These are phyloP conservation scores for Apis cerana DNA, from an alignment of 1,140 invertebrate genomes.

Conservation along the genomic window DNA sequence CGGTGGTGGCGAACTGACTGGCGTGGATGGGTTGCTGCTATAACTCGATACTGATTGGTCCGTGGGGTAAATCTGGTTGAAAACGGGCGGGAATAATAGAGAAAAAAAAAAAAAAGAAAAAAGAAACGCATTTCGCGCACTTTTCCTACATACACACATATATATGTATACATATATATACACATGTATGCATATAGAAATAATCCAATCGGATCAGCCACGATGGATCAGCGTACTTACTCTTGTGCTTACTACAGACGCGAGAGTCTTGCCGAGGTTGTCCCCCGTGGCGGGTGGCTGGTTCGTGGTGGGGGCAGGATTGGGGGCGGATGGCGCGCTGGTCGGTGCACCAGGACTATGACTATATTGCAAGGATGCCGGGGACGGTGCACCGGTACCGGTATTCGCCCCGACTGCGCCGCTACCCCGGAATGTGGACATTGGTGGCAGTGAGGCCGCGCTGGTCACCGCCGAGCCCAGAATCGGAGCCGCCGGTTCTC, in stretches of 20 bases:
- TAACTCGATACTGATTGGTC: constrained; percentile 94
- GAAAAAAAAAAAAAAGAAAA: constrained; percentile 29
- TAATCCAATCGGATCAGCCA: not conserved
- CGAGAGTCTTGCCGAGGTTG: constrained; percentile 89
- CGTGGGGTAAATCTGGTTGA: constrained; percentile 89
- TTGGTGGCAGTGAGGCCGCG: constrained; percentile 91
- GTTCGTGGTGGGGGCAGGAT: constrained; percentile 80
- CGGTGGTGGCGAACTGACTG: constrained; percentile 92
- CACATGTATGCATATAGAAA: not conserved
- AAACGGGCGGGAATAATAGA: constrained; percentile 30
- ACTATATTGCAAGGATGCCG: constrained; percentile 82
- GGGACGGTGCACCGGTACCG: constrained; percentile 82
- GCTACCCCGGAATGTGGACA: constrained; percentile 93
- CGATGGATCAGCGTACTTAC: constrained; percentile 57
- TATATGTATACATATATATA: not conserved
- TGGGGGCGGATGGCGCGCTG: constrained; percentile 77
- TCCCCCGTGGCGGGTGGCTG: constrained; percentile 84
- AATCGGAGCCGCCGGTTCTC: constrained; percentile 78
- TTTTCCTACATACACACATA: too few relatives aligned
- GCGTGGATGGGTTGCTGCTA: constrained; percentile 94
- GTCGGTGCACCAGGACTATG: constrained; percentile 81
- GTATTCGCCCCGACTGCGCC: constrained; percentile 79
- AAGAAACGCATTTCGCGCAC: not conserved
- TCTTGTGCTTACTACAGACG: constrained; percentile 84
- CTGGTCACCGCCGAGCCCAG: constrained; percentile 83